Evolutionary conservation across 1,140 invertebrate genomes (phyloP), one percentile per base, ranked within the genome.

Genomic region (Sycophaga agraensis): DNA sequence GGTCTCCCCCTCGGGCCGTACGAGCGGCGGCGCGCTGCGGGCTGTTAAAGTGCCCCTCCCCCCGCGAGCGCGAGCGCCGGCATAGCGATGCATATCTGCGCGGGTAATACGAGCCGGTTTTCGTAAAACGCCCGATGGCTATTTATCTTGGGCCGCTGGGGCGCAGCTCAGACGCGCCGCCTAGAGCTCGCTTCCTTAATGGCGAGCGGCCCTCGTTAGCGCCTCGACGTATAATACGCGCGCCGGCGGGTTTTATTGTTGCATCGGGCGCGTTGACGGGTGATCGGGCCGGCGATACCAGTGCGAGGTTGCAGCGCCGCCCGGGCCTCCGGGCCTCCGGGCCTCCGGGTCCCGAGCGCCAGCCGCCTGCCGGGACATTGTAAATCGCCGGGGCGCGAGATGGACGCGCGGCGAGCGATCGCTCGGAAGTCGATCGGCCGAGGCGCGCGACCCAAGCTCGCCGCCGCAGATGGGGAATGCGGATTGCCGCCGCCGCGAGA

Each of bases 61-160:
- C 31, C 31, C 55, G 22, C 55, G 28, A 17, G 16, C 12, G 35
- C 22, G 40, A n/a, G n/a, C n/a, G n/a, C n/a, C 21, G 34, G 35
- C 46, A 59, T 51, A 51, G 59, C 59, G 59, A 60, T 60, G 59
- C 59, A 54, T 60, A 60, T 60, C 59, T 54, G 6, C 31, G 16
- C n/a, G 50, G 49, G 59, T 60, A 60, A 60, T 60, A 54, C 59
- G 59, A 60, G 50, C 59, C 42, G 57, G 50, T 50, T 60, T 60
- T 60, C 28, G 59, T 60, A 54, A 60, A 60, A 60, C 50, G 49
- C 17, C 59, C 42, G 50, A 60, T 60, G 50, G 59, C 42, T 60
- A 60, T 54, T 60, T 60, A 60, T 60, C 59, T 60, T 54, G n/a
- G 35, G 19, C 11, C 12, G 53, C 4, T 26, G 3, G 31, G 22